These are phyloP conservation scores for Chinchilla lanigera DNA, from an alignment of 2,113 vertebrate genomes.

Conservation along the genomic window DNA sequence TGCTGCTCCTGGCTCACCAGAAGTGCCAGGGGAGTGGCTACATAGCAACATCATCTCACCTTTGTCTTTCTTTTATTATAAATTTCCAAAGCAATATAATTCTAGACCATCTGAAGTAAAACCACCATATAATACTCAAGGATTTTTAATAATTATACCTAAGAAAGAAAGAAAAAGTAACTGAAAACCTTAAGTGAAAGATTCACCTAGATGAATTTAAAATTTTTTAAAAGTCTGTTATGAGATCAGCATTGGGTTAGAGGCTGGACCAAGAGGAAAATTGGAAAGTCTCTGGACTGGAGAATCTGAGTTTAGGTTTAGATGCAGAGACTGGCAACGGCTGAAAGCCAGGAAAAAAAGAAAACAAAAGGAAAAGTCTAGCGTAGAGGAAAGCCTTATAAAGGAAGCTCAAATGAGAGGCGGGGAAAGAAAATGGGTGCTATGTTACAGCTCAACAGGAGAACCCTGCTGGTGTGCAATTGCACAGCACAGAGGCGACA, in stretches of 20 bases:
- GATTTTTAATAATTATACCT: slow-evolving; percentile 10
- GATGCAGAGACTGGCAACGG: not conserved
- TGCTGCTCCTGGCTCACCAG: not conserved
- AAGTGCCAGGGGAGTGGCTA: too few relatives aligned
- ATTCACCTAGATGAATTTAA: not conserved
- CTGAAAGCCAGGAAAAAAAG: not conserved
- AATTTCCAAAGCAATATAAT: slow-evolving; percentile 30
- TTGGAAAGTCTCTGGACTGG: not conserved
- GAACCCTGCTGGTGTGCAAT: not conserved
- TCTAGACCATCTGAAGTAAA: not conserved
- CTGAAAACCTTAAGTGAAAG: not conserved
- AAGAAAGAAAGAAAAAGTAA: not conserved
- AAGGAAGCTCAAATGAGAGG: not conserved
- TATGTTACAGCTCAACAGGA: not conserved
- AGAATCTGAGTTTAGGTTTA: not conserved
- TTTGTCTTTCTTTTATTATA: not conserved
- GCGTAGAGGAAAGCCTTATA: not conserved
- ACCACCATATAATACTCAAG: not conserved
- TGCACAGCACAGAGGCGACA: not conserved
- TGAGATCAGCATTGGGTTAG: not conserved
- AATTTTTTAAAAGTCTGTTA: not conserved
- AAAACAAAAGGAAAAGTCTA: not conserved
- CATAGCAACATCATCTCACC: not conserved
- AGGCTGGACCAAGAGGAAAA: not conserved
- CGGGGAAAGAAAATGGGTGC: not conserved